Base-by-base conservation (phyloP, 53 echinoderm and acorn worm species). In the Stichopus horrens region DNA sequence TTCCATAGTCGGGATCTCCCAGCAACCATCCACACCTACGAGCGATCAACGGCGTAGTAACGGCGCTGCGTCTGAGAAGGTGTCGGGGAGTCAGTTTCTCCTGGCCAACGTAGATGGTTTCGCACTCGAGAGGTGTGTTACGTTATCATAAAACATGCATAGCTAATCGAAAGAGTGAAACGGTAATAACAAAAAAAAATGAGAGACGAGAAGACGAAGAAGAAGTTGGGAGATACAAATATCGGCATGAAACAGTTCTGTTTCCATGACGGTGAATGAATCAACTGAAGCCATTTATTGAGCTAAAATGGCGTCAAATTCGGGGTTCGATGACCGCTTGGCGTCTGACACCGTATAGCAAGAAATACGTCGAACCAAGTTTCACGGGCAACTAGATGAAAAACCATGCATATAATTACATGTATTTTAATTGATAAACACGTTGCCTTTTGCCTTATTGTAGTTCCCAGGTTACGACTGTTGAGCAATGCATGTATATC, bases 111-210 rank as follows among this genome's bases (percentile, higher is more conserved):
- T 56, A 57, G 57, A 79, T 79, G 79, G 79, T 21, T 57, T 79
- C 21, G 79, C 79, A 79, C 79, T 52, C 55, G 79, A 19, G 20
- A 79, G 57, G 79, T 56, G 79, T 79, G 79, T 79, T 79, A 55
- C 79, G 79, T 79, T 79, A 79, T 79, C 79, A 79, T 79, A 79
- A 79, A 79, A 79, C 79, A 79, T 79, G 79, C 79, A 79, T 79
- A 79, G 57, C 55, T 79, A 79, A 79, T 56, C 79, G 79, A n/a
- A 57, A 79, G 56, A 54, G 55, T 55, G 79, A 79, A 56, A 68
- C 68, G 68, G 68, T 55, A 79, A 79, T 7, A 57, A 79, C 23
- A 52, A 16, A 53, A 77, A 77, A 37, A 37, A 37, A 37, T 37
- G 37, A 37, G 37, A 37, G 75, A 75, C 75, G 51, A 23, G 75